Percentiles rank a stretch among this genome's conserved stretches.
These are phyloP conservation scores for Dolichoris vasculosae DNA, from an alignment of 1,140 invertebrate genomes.

Conservation along the genomic window DNA sequence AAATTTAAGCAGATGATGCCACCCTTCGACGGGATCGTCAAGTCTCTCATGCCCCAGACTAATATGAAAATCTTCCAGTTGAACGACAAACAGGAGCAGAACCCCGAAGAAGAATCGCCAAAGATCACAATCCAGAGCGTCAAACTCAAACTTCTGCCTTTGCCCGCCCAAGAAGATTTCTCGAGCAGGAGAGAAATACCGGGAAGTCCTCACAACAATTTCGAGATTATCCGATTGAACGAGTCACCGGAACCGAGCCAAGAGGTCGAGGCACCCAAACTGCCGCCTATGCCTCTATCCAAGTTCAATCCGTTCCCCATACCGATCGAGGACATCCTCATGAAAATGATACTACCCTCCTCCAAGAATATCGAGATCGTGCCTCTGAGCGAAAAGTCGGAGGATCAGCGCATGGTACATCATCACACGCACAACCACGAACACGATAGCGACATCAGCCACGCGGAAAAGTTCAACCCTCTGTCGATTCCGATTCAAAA, in stretches of 20 bases:
- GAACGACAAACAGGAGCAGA: constrained; percentile 27
- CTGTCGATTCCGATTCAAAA: constrained; percentile 33
- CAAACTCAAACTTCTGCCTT: constrained; percentile 42
- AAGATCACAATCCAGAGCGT: constrained; percentile 51
- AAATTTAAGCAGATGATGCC: constrained; percentile 37
- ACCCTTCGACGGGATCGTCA: constrained; percentile 19
- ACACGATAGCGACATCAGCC: neutral
- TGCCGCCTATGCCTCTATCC: constrained; percentile 25
- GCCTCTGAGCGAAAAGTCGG: neutral
- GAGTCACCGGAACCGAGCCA: constrained; percentile 40
- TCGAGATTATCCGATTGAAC: constrained; percentile 42
- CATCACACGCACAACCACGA: neutral
- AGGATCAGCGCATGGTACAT: neutral
- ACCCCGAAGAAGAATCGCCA: constrained; percentile 41
- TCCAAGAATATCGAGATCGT: constrained; percentile 35
- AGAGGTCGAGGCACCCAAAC: constrained; percentile 39
- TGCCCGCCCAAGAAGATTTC: constrained; percentile 38
- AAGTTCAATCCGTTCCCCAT: constrained; percentile 38
- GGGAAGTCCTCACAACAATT: constrained; percentile 5
- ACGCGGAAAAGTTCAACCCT: constrained; percentile 27
- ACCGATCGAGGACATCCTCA: constrained; percentile 41
- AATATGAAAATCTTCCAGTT: constrained; percentile 41
- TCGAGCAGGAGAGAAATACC: neutral
- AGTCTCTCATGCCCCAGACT: constrained; percentile 9
- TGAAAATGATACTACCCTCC: constrained; percentile 28